Evolutionary conservation across 2,888 invertebrate species (phyloP), one percentile per base, ranked within the genome.

Genomic region (Idaea dimidiata): DNA sequence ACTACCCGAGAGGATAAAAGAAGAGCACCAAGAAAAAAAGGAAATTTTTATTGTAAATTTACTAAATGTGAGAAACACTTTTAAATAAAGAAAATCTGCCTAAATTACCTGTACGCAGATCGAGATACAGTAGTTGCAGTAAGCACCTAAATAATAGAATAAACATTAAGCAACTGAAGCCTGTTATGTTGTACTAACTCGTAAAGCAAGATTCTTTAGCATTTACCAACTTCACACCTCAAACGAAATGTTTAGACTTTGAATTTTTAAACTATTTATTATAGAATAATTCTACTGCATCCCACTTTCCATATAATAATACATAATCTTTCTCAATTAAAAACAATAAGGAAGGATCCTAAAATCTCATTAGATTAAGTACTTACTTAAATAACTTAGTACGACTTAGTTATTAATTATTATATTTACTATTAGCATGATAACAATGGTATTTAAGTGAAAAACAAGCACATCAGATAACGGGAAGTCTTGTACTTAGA

Each of bases 71-170:
- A 5, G 5, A 24, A 24, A 24, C 24, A 24, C 24, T 24, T 24
- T 24, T 3, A 24, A 3, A 24, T 24, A 3, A 24, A n/a, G n/a
- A n/a, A n/a, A 24, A 24, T 24, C 24, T 1, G 24, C 1, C 1
- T 5, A 24, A 24, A 24, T 24, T 24, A 24, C 1, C 24, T 24
- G 24, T 24, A 24, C 24, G 24, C 1, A 54, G 58, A 33, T 43
- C 10, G 43, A 14, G 43, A 7, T 43, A 14, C 14, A 85, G 88
- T 83, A 84, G 82, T 83, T 74, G 74, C 66, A 63, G 82, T 80
- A 76, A 76, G 81, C 85, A 85, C 87, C 79, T 88, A 88, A 89
- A 87, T 87, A 86, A 85, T 87, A 87, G 85, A 74, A 87, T 87
- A 90, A 90, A 89, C 86, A 89, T 89, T 87, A 81, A 79, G 82